Percentiles rank a stretch among this genome's conserved stretches.
phyloP scores from a whole-genome alignment of 2,888 invertebrate genomes.

The Campopleginae sp. region DNA sequence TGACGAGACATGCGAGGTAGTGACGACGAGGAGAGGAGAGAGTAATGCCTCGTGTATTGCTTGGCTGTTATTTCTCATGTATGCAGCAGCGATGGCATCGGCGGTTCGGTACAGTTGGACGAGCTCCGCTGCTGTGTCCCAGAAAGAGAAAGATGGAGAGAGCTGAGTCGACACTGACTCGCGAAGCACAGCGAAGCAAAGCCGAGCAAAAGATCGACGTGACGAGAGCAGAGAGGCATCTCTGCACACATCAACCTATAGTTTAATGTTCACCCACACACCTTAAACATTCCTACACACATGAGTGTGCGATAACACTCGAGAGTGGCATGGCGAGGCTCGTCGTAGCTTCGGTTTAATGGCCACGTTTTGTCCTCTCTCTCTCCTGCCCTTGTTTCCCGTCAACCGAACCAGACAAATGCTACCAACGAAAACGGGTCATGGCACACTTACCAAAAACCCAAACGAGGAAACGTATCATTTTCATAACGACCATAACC shows the following conservation, averaged over 20 bases:
- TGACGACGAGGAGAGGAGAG: conserved; percentile 15
- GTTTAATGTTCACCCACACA: conserved; percentile 48
- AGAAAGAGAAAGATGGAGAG: conserved; percentile 11
- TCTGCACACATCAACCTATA: conserved; percentile 33
- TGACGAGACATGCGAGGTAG: conserved; percentile 42
- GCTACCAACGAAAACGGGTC: conserved; percentile 40
- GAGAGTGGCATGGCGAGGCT: conserved; percentile 42
- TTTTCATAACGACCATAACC: conserved; percentile 26
- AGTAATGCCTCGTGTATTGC: conserved; percentile 48
- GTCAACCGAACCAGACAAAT: conserved; percentile 52
- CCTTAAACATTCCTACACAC: background rate
- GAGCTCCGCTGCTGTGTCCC: conserved; percentile 41
- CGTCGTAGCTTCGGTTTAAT: conserved; percentile 59
- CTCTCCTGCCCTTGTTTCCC: conserved; percentile 39
- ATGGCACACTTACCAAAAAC: conserved; percentile 38
- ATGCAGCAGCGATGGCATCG: background rate
- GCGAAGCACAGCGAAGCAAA: conserved; percentile 17
- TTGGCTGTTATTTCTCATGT: conserved; percentile 50
- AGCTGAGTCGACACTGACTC: conserved; percentile 64
- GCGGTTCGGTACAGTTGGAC: conserved; percentile 31
- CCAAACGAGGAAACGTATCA: background rate
- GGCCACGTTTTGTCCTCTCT: conserved; percentile 52
- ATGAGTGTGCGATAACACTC: conserved; percentile 35
- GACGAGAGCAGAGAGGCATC: conserved; percentile 54
- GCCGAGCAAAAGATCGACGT: conserved; percentile 62